Evolutionary conservation across 64 coral and sea anemone species (phyloP), one percentile per base, ranked within the genome.

Genomic region (Orbicella faveolata): DNA sequence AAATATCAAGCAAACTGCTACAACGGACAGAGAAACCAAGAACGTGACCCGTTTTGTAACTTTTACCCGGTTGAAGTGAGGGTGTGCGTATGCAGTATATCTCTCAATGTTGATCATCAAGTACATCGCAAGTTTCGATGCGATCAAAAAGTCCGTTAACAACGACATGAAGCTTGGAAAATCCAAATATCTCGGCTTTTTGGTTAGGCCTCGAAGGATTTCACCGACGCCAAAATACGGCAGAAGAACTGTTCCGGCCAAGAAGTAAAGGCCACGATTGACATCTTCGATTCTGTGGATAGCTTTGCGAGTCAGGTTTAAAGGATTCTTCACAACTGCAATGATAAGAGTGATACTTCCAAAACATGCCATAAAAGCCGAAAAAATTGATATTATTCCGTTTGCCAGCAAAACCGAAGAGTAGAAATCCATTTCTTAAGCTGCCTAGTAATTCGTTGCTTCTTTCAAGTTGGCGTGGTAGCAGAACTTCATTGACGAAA

Each of bases 31-130:
- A 72, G 64, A 30, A 26, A 52, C 10, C 20, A 85, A 48, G 7
- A 37, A 53, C 0, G 65, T 52, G 12, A 37, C 36, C 20, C 39
- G 82, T 25, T 72, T 85, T 4, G 82, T 73, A n/a, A 72, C 13
- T 73, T 66, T 85, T 85, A 26, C 19, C 26, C 82, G 82, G 37
- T 85, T 64, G 35, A 85, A 85, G n/a, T 72, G 82, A 2, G 82
- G 82, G 18, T 85, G 37, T 3, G 14, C 21, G 41, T 33, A 72
- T 1, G 82, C 63, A 1, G 20, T 20, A 15, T 51, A 52, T 11
- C 82, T 66, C 48, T 85, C 82, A 52, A 85, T 72, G 18, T 73
- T 36, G 8, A 85, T 72, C 23, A 69, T 20, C 6, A 85, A 85
- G 1, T 52, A 21, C 36, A 85, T 8, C 19, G 18, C 67, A 17